Percentiles rank a stretch among this genome's conserved stretches.
Conservation (phyloP, 2,113 vertebrate species). For the Nyctereutes procyonoides region DNA sequence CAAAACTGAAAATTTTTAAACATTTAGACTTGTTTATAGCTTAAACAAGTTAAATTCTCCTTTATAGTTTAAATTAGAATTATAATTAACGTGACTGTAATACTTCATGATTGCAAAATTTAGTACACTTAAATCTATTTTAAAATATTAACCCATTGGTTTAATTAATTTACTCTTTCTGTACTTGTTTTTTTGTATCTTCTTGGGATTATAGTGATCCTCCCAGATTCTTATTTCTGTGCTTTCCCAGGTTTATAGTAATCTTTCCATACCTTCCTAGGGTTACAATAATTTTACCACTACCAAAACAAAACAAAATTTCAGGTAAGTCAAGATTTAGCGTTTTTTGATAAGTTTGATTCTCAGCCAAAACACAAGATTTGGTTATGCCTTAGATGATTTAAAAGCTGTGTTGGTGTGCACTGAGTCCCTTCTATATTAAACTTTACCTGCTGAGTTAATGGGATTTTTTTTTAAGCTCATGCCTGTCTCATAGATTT, state of each 20-base stretch:
- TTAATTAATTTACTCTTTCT: conserved; percentile 2
- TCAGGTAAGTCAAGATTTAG: neutral
- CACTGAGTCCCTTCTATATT: neutral
- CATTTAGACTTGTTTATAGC: neutral
- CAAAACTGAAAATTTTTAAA: neutral
- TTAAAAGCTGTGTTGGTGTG: neutral
- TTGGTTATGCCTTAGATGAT: neutral
- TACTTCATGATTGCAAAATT: neutral
- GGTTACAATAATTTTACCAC: neutral
- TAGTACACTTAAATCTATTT: neutral
- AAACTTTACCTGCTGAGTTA: neutral
- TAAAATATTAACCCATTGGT: neutral
- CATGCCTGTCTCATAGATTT: neutral
- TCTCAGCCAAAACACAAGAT: neutral
- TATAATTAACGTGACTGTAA: neutral
- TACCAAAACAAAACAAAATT: neutral
- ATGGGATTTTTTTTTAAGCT: neutral
- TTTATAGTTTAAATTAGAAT: neutral
- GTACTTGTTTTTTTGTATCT: neutral
- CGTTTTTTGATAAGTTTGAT: neutral
- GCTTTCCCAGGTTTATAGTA: neutral
- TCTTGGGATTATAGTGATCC: neutral
- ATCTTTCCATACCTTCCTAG: neutral
- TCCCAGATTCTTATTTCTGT: conserved; percentile 8
- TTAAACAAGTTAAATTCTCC: neutral